These are phyloP conservation scores for Hydrozoanthus tunicans DNA, from an alignment of 64 coral and sea anemone genomes.

Conservation along the genomic window DNA sequence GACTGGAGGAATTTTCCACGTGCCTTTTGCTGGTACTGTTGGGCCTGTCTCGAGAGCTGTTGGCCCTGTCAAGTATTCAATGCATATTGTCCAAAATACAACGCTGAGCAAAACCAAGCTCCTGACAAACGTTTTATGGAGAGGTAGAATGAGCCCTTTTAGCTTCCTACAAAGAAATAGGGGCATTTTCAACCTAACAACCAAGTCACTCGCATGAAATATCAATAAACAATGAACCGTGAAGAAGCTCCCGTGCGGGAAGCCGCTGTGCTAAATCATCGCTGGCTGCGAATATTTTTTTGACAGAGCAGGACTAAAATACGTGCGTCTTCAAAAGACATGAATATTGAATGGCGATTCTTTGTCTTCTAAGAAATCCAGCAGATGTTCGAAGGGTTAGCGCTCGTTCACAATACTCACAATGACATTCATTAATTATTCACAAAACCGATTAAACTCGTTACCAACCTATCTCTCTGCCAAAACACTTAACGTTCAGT, in stretches of 20 bases:
- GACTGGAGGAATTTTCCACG: background rate
- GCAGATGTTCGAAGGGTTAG: no score
- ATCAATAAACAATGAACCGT: background rate
- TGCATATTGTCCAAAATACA: slow-evolving; percentile 21
- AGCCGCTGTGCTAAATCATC: background rate
- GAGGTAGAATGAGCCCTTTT: slow-evolving; percentile 17
- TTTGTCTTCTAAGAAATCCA: no score
- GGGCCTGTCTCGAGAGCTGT: background rate
- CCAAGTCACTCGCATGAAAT: background rate
- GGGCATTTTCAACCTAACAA: background rate
- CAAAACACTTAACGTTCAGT: no score
- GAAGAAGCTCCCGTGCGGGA: background rate
- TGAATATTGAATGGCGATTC: no score
- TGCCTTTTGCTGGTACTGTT: background rate
- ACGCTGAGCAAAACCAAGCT: background rate
- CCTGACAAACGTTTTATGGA: slow-evolving; percentile 33
- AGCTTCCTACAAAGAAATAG: background rate
- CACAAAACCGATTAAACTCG: no score
- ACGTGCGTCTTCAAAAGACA: no score
- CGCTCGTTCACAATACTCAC: no score
- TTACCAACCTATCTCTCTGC: no score
- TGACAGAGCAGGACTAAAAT: no score
- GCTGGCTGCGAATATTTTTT: background rate
- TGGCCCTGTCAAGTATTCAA: slow-evolving; percentile 44
- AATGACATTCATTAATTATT: no score